Conservation (phyloP, 2,888 invertebrate genomes). For the Chrysomela aeneicollis region DNA sequence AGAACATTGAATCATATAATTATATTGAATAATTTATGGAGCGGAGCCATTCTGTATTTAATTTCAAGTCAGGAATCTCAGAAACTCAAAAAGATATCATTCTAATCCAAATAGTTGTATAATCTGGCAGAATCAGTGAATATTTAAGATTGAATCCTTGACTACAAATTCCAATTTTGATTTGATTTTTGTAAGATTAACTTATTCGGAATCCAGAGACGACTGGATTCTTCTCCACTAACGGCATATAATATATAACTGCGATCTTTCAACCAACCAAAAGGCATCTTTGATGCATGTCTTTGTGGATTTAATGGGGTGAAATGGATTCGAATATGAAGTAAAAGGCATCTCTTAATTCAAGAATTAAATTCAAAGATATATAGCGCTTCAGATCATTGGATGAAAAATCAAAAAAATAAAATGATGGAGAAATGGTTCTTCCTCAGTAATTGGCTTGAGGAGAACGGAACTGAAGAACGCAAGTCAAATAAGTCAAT, state of each 20-base stretch:
- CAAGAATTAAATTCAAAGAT: background rate
- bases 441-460: background rate
- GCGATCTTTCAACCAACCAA: background rate
- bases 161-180: too few relatives aligned
- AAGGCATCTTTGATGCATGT: conserved; percentile 1
- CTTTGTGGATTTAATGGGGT: background rate
- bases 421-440: background rate
- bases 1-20: too few relatives aligned
- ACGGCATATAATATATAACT: background rate
- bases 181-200: background rate
- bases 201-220: background rate
- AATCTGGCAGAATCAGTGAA: too few relatives aligned
- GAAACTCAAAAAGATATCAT: too few relatives aligned
- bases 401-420: background rate
- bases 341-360: background rate
- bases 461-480: too few relatives aligned
- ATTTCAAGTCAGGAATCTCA: too few relatives aligned
- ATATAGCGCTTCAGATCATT: background rate
- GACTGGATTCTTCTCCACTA: background rate
- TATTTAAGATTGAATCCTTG: too few relatives aligned
- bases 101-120: too few relatives aligned
- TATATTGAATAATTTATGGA: too few relatives aligned
- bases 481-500: too few relatives aligned
- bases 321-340: background rate
- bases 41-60: too few relatives aligned